Percentiles rank a stretch among this genome's conserved stretches.
These are phyloP conservation scores for Eurytoma adleriae DNA, from an alignment of 2,888 invertebrate genomes.

Conservation along the genomic window DNA sequence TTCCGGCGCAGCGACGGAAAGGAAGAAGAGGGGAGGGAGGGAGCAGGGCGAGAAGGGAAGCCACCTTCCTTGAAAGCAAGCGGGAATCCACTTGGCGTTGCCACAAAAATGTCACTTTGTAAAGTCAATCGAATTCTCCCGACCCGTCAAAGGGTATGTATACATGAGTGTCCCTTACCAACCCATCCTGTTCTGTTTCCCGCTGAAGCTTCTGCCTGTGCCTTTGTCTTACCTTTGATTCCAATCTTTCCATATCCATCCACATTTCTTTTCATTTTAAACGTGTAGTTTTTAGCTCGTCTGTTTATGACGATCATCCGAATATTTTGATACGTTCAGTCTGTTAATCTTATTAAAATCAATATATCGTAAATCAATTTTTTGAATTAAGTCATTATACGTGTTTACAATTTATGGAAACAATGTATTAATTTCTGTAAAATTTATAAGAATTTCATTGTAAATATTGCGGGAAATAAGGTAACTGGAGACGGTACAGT, in stretches of 20 bases:
- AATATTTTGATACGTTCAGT: too few species aligned
- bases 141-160: slow-evolving; percentile 21
- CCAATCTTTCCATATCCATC: background rate
- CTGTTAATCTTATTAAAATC: too few species aligned
- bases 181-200: background rate
- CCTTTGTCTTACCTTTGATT: background rate
- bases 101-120: slow-evolving; percentile 55
- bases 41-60: background rate
- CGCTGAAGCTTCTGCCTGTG: slow-evolving; percentile 7
- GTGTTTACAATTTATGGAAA: too few species aligned
- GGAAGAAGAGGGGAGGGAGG: background rate
- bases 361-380: too few species aligned
- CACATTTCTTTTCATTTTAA: background rate
- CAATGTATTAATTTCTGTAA: too few species aligned
- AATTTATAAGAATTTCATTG: too few species aligned
- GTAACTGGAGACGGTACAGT: too few species aligned
- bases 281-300: background rate
- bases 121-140: slow-evolving; percentile 47
- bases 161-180: background rate
- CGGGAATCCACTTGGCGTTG: slow-evolving; percentile 59
- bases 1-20: slow-evolving; percentile 59
- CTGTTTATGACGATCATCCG: background rate
- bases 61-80: slow-evolving; percentile 54
- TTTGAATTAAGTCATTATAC: too few species aligned
- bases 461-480: too few species aligned